Base-by-base conservation (phyloP, 1,140 invertebrate species). In the Pachyrhynchus sulphureomaculatus region DNA sequence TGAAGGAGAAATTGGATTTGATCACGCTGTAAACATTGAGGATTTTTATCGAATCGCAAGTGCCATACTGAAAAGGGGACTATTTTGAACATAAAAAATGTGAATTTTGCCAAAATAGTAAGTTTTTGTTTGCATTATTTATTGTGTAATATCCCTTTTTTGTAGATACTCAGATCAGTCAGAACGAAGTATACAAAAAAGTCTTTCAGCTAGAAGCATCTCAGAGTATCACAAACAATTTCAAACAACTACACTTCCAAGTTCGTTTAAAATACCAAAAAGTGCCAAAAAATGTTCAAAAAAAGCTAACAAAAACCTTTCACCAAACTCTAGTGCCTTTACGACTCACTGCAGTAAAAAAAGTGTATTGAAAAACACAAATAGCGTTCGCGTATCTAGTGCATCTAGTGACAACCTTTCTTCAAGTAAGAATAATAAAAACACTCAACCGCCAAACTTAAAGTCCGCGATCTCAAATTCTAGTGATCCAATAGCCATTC, bases 151-250 rank as follows among this genome's bases (percentile, higher is more conserved):
- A n/a, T n/a, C n/a, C 24, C 39, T 15, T 37, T 18, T 21, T 37
- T 24, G 8, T 18, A 52, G 59, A 58, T 49, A 64, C 36, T 67
- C 66, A 8, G 66, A 67, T 23, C 51, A 67, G 32, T 58, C 57
- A 5, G 65, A 67, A 9, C 41, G 37, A 36, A 41, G 17, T 8
- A 10, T 24, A 8, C 39, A 47, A 15, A 60, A 60, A 23, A 53
- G n/a, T 13, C 13, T 8, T n/a, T 51, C 48, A 2, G 20, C 48
- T 1, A 42, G 12, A 42, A 20, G 12, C 8, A 12, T 18, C 10
- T 39, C 4, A 15, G 32, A 32, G 4, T 57, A n/a, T n/a, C n/a
- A 13, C 42, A 13, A 20, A 18, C 8, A 39, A 10, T 29, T 41
- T 39, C 47, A 64, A 53, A 18, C 23, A 36, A 47, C 51, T 54